Percentiles rank a stretch among this genome's conserved stretches.
These are phyloP conservation scores for Megatriorchis doriae DNA, from an alignment of 2,113 vertebrate species.

Conservation along the genomic window DNA sequence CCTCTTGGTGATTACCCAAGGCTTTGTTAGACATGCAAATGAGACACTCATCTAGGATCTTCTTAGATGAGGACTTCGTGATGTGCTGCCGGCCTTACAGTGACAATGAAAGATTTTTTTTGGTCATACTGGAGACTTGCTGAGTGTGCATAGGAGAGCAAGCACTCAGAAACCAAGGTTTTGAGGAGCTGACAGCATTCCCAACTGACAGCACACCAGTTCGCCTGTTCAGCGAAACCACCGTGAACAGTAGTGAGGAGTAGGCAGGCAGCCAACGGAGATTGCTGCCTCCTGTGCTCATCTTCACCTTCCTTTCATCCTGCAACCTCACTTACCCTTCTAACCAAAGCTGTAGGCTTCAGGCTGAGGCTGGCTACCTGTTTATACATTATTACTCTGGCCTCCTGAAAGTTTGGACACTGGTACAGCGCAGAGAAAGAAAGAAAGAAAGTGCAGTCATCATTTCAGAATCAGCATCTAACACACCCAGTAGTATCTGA, in stretches of 20 bases:
- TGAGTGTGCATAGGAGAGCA: background rate
- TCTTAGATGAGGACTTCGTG: background rate
- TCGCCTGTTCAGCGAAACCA: background rate
- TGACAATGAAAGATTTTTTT: background rate
- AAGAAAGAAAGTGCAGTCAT: background rate
- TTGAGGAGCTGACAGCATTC: slow-evolving; percentile 20
- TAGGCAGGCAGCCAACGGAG: background rate
- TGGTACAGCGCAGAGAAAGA: background rate
- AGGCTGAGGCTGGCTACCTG: background rate
- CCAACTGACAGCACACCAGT: background rate
- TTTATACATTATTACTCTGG: background rate
- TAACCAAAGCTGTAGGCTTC: background rate
- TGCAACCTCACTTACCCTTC: background rate
- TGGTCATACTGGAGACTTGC: background rate
- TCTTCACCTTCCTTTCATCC: background rate
- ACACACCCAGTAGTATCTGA: background rate
- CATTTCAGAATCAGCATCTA: background rate
- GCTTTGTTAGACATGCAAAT: slow-evolving; percentile 64
- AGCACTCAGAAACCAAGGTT: background rate
- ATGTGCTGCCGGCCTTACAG: background rate
- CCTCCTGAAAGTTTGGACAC: background rate
- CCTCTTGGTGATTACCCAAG: slow-evolving; percentile 52
- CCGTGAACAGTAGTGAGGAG: background rate
- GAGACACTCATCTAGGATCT: slow-evolving; percentile 49
- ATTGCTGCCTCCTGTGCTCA: background rate